A percentile compares a stretch with the other conserved stretches of the same genome.
Conservation (phyloP, 2,797 vertebrate species). For the Acanthornis magna region DNA sequence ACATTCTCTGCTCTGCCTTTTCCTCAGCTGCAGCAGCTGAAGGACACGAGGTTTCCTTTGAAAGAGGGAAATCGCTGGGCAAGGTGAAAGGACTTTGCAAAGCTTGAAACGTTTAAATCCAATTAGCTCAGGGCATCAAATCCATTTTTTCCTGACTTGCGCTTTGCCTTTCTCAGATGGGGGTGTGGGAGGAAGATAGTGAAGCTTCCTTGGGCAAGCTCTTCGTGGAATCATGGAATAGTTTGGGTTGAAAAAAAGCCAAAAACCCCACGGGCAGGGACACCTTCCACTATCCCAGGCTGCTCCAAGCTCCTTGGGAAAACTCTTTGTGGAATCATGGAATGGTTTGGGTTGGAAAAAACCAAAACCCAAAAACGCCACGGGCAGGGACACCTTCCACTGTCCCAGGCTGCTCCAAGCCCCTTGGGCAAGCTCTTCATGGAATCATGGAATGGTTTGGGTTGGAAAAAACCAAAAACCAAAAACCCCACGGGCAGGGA, state of each 20-base stretch:
- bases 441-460: background rate
- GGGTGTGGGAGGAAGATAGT: background rate
- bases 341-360: background rate
- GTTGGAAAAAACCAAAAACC: background rate
- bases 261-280: background rate
- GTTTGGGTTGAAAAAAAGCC: background rate
- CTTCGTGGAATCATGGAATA: background rate
- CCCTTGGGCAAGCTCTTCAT: background rate
- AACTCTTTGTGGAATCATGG: background rate
- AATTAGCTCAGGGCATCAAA: accelerated
- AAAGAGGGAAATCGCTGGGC: background rate
- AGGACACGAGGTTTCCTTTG: background rate
- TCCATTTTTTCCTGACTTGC: background rate
- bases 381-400: background rate
- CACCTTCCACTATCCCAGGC: background rate
- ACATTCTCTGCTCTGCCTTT: background rate
- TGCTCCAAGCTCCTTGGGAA: background rate
- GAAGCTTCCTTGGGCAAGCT: background rate
- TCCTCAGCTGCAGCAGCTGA: background rate
- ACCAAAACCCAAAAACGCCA: background rate
- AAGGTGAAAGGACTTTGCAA: background rate
- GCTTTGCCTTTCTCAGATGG: background rate
- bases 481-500: background rate
- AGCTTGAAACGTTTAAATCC: background rate
- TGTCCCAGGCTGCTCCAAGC: background rate